These are phyloP conservation scores for Oegoconia quadripuncta DNA, from an alignment of 2,888 invertebrate species.

Conservation along the genomic window DNA sequence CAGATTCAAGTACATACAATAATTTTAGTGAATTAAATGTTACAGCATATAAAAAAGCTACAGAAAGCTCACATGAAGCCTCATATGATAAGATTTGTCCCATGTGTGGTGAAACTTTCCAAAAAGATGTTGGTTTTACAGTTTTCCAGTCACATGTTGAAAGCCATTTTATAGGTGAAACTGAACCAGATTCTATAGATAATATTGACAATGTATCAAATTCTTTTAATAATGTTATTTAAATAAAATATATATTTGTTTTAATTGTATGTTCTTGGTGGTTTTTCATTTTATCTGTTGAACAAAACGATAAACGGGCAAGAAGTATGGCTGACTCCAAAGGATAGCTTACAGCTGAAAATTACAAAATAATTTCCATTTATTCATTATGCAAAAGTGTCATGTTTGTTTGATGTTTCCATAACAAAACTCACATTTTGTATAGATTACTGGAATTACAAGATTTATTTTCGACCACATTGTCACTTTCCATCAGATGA, in stretches of 20 bases:
- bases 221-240: constrained; percentile 59
- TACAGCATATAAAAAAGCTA: constrained; percentile 46
- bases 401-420: too few relatives aligned
- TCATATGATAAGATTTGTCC: constrained; percentile 83
- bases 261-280: background rate
- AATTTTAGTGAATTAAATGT: constrained; percentile 54
- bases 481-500: too few relatives aligned
- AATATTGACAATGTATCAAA: constrained; percentile 73
- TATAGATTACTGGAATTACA: too few relatives aligned
- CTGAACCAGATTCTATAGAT: constrained; percentile 72
- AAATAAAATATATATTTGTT: constrained; percentile 13
- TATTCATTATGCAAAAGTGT: too few relatives aligned
- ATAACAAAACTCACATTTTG: too few relatives aligned
- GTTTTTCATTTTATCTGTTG: background rate
- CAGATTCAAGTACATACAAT: constrained; percentile 59
- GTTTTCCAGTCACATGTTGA: constrained; percentile 88
- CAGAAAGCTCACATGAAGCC: constrained; percentile 35
- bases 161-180: constrained; percentile 84
- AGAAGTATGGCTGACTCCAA: too few relatives aligned
- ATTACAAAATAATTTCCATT: too few relatives aligned
- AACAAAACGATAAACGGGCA: too few relatives aligned
- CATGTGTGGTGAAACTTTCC: constrained; percentile 84
- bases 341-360: too few relatives aligned
- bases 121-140: constrained; percentile 76
- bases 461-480: too few relatives aligned